A percentile compares a stretch with the other conserved stretches of the same genome.
phyloP scores from a whole-genome alignment of 2,797 vertebrate species.

The Tangara arthus region DNA sequence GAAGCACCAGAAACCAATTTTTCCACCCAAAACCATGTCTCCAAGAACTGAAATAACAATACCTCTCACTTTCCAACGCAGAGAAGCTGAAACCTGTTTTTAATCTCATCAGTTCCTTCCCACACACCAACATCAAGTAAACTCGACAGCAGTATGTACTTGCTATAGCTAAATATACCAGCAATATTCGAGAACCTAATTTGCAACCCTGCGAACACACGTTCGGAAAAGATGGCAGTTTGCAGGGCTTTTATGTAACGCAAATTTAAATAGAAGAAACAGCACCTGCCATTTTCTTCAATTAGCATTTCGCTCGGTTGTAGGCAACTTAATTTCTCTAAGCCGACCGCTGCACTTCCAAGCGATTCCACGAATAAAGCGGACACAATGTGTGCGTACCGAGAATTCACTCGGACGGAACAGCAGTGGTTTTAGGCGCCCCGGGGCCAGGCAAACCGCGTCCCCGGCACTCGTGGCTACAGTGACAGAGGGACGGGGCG shows the following conservation, averaged over 20 bases:
- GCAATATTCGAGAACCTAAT: background rate
- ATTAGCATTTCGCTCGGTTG: background rate
- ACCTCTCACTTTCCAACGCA: background rate
- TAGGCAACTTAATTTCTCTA: background rate
- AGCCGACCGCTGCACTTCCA: background rate
- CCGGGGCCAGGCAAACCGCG: background rate
- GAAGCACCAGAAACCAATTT: background rate
- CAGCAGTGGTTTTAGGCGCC: fast-evolving
- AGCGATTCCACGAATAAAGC: background rate
- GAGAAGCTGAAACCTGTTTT: background rate
- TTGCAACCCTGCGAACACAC: background rate
- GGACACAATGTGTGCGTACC: background rate
- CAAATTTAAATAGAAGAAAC: background rate
- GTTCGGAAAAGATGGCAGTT: constrained; percentile 28
- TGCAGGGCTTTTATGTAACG: constrained; percentile 10
- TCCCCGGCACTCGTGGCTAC: background rate
- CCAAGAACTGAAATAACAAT: background rate
- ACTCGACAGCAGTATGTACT: constrained; percentile 17
- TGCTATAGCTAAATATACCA: constrained; percentile 43
- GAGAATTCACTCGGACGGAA: too few relatives aligned
- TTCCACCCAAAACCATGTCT: background rate
- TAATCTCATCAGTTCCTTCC: constrained; percentile 4
- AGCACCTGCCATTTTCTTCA: background rate
- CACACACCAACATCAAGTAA: constrained; percentile 22
- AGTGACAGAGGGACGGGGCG: background rate